Conservation (phyloP, 2,888 invertebrate species). For the Charanyca ferruginea region DNA sequence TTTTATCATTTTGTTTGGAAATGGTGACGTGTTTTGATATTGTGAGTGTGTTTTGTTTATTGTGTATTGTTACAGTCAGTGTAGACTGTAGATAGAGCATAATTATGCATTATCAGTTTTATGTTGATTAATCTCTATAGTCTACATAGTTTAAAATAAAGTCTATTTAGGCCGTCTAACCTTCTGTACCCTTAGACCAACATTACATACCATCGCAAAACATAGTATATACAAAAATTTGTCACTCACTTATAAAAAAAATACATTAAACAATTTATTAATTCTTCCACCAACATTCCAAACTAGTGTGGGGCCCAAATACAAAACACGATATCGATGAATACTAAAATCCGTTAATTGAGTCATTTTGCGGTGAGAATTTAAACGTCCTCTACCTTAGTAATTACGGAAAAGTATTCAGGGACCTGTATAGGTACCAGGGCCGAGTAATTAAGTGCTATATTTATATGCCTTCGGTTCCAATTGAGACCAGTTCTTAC, state of each 20-base stretch:
- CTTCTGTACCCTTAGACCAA: no score
- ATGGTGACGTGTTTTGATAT: conserved; percentile 45
- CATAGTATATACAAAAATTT: neutral
- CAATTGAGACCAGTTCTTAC: conserved; percentile 72
- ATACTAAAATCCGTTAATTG: conserved; percentile 46
- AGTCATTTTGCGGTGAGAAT: conserved; percentile 51
- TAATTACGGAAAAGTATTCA: conserved; percentile 69
- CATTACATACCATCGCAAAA: neutral
- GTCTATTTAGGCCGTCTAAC: no score
- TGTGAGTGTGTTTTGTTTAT: conserved; percentile 29
- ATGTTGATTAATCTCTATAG: no score
- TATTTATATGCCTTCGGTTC: conserved; percentile 54
- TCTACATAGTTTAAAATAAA: no score
- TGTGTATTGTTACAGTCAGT: no score
- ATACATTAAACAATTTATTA: conserved; percentile 17
- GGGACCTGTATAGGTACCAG: conserved; percentile 58
- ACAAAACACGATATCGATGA: conserved; percentile 50
- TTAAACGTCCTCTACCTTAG: conserved; percentile 38
- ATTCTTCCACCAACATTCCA: conserved; percentile 23
- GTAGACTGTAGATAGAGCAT: no score
- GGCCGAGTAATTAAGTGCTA: conserved; percentile 68
- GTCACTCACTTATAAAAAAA: neutral
- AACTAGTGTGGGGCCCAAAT: conserved; percentile 38
- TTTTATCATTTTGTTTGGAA: conserved; percentile 63
- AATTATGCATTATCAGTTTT: no score